Base-by-base conservation (phyloP, 2,797 vertebrate genomes). In the Fistularia commersonii region DNA sequence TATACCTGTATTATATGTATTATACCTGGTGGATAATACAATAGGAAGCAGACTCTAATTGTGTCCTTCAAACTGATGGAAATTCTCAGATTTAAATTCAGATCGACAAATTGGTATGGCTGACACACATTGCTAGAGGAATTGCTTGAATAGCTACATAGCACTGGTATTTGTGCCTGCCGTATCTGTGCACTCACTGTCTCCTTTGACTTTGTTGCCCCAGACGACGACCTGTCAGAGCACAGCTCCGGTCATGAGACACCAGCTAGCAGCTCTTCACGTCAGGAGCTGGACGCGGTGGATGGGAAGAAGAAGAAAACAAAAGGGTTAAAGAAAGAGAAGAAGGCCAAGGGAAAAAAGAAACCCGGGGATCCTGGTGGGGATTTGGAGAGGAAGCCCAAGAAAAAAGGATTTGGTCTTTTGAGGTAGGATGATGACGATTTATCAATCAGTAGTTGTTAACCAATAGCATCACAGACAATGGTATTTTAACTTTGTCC, bases 391-490 rank as follows among this genome's bases (percentile, higher is more conserved):
- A 95, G 91, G 69, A 98, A 95, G 86, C 87, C 80, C 6, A 96
- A 96, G 84, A 97, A 87, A 86, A 97, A 93, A 55, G 93, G 93
- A 5, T 93, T 98, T 4, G 90, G 87, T 4, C 88, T 98, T 74
- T 74, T 98, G 68, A 94, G 96, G 96, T 98, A 95, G 5, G 38
- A 62, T 45, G 4, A 23, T 23, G 38, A 62, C 47, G 4, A 23
- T 23, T 23, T 4, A 23, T 23, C 23, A 23, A 23, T 2, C 23
- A 23, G 23, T 23, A 2, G 23, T 23, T 23, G 23, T 23, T 2
- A 23, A 4, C 23, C 23, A 23, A 4, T 2, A 23, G 4, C 23
- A 23, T 23, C 23, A 23, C 2, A 23, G 4, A 23, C 23, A 23
- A 23, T 23, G 23, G 23, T 23, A 23, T 23, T 23, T 23, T 23